Percentiles rank a stretch among this genome's conserved stretches.
Evolutionary conservation across 2,888 invertebrate species (phyloP).

Genomic region (Plemyria rubiginata): DNA sequence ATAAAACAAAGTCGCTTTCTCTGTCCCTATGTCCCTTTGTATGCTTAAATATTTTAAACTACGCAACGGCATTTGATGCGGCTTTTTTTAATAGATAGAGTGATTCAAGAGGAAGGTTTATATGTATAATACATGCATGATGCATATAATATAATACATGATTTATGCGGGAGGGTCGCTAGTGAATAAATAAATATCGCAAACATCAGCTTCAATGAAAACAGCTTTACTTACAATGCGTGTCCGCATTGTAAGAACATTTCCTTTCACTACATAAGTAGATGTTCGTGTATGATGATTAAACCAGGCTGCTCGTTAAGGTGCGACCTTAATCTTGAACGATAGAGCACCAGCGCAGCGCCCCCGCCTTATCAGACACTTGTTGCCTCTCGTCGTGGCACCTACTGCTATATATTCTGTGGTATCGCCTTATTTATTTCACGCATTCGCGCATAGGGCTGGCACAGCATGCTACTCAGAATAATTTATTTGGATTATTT

Average conservation of each 20-base stretch:
- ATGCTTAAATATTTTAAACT: too few species aligned
- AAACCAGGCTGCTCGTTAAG: conserved; percentile 52
- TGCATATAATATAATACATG: too few species aligned
- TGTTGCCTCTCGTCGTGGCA: conserved; percentile 58
- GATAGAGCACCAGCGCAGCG: conserved; percentile 68
- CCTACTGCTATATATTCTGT: conserved; percentile 24
- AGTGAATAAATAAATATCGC: background rate
- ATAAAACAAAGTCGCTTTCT: too few species aligned
- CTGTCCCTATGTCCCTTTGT: too few species aligned
- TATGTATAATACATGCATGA: too few species aligned
- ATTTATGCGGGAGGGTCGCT: too few species aligned
- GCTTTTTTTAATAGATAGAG: too few species aligned
- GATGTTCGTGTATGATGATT: conserved; percentile 34
- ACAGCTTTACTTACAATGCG: conserved; percentile 8
- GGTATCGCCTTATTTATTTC: conserved; percentile 53
- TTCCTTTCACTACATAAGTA: conserved; percentile 30
- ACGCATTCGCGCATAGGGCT: conserved; percentile 35
- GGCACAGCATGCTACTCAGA: background rate
- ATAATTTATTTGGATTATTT: too few species aligned
- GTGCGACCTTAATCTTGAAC: conserved; percentile 82
- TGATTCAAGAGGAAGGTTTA: too few species aligned
- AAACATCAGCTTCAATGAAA: conserved; percentile 16
- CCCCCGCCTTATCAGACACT: conserved; percentile 70
- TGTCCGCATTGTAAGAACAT: conserved; percentile 29
- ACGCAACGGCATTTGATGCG: too few species aligned